Conservation (phyloP, 2,888 invertebrate species). For the Hemaris fuciformis region DNA sequence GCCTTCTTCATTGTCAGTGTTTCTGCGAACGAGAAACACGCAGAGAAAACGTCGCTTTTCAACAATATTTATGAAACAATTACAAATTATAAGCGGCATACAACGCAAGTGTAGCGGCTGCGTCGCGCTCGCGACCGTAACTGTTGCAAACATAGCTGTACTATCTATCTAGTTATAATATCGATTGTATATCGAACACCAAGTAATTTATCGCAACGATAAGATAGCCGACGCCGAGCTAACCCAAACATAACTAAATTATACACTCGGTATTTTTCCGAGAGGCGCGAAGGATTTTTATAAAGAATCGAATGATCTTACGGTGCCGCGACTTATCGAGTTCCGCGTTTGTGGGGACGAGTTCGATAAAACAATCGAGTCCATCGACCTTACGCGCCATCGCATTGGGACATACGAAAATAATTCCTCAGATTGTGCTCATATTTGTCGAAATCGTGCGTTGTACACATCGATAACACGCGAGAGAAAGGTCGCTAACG, state of each 20-base stretch:
- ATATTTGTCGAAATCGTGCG: conserved; percentile 37
- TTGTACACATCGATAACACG: conserved; percentile 42
- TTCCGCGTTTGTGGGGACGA: conserved; percentile 8
- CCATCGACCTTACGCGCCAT: conserved; percentile 41
- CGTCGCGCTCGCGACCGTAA: conserved; percentile 65
- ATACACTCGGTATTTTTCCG: conserved; percentile 39
- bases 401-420: conserved; percentile 28
- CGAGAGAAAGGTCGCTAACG: conserved; percentile 45
- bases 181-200: conserved; percentile 72
- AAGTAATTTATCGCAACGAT: conserved; percentile 74
- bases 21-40: conserved; percentile 23
- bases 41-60: conserved; percentile 21
- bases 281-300: conserved; percentile 14
- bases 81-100: conserved; percentile 38
- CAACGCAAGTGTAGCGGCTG: conserved; percentile 49
- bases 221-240: conserved; percentile 55
- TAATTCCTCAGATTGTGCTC: conserved; percentile 22
- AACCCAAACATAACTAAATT: conserved; percentile 42
- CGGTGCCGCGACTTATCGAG: conserved; percentile 1
- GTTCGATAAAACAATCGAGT: conserved; percentile 29
- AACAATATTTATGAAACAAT: conserved; percentile 34
- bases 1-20: conserved; percentile 17
- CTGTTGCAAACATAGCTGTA: conserved; percentile 62
- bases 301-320: conserved; percentile 11
- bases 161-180: conserved; percentile 57